A percentile compares a stretch with the other conserved stretches of the same genome.
These are phyloP conservation scores for Varroa destructor DNA, from an alignment of 1,140 invertebrate genomes.

Conservation along the genomic window DNA sequence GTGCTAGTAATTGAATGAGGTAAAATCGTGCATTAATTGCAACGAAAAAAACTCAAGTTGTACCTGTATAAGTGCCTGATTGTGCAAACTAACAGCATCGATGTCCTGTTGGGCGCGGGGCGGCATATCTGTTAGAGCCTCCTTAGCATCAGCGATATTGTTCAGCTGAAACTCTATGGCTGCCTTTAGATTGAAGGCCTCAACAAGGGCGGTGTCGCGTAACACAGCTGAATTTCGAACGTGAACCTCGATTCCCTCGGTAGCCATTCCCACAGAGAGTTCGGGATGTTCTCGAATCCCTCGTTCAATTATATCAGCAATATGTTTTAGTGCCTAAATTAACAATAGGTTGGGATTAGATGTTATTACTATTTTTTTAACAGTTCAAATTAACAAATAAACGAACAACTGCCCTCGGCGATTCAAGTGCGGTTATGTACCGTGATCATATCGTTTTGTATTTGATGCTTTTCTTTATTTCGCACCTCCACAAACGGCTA, in stretches of 20 bases:
- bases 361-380: no score
- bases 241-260: constrained; percentile 89
- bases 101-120: constrained; percentile 86
- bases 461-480: no score
- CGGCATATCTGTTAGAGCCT: constrained; percentile 94
- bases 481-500: no score
- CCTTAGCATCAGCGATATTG: constrained; percentile 78
- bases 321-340: constrained; percentile 35
- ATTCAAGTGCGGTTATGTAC: no score
- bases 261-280: constrained; percentile 88
- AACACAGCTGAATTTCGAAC: constrained; percentile 92
- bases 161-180: constrained; percentile 95
- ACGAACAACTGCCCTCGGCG: no score
- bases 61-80: constrained; percentile 80
- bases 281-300: constrained; percentile 95
- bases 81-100: constrained; percentile 94
- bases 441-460: no score
- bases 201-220: constrained; percentile 88
- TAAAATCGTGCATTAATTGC: no score
- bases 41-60: no score
- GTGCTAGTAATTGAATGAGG: no score
- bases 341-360: no score
- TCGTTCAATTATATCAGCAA: constrained; percentile 85
- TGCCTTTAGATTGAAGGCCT: constrained; percentile 96
- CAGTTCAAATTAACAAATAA: no score